Percentiles rank a stretch among this genome's conserved stretches.
Evolutionary conservation across 2,888 invertebrate species (phyloP).

Genomic region (Acleris cristana): DNA sequence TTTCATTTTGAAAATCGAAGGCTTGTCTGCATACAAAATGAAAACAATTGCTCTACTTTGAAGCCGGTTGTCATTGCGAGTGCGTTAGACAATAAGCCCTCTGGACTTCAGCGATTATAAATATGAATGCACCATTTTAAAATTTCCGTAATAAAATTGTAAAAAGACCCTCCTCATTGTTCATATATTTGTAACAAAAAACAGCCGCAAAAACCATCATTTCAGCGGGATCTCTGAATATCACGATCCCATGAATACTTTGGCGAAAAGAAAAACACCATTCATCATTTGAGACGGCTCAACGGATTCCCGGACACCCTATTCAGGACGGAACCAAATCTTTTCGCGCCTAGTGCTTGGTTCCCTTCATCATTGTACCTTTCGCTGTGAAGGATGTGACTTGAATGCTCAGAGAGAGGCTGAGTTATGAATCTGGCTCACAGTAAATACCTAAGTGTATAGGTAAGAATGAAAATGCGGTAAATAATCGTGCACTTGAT

Average conservation of each 20-base stretch:
- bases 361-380: constrained; percentile 59
- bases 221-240: constrained; percentile 29
- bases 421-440: constrained; percentile 45
- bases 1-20: too few relatives aligned
- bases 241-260: constrained; percentile 62
- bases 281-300: constrained; percentile 72
- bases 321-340: constrained; percentile 73
- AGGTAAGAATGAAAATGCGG: neutral
- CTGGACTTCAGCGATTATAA: too few relatives aligned
- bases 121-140: neutral
- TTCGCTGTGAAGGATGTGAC: constrained; percentile 57
- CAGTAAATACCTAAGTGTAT: too few relatives aligned
- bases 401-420: constrained; percentile 41
- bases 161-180: too few relatives aligned
- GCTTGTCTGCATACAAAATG: too few relatives aligned
- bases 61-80: too few relatives aligned
- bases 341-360: constrained; percentile 63
- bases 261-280: constrained; percentile 75
- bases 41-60: too few relatives aligned
- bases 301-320: constrained; percentile 69
- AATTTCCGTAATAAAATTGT: too few relatives aligned
- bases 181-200: constrained; percentile 11
- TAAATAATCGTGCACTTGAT: neutral
- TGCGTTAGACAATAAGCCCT: too few relatives aligned
- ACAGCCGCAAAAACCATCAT: constrained; percentile 17